These are phyloP conservation scores for western clawed frog (Xenopus tropicalis) DNA, from an alignment of 2,113 vertebrate genomes.

Conservation along the genomic window DNA sequence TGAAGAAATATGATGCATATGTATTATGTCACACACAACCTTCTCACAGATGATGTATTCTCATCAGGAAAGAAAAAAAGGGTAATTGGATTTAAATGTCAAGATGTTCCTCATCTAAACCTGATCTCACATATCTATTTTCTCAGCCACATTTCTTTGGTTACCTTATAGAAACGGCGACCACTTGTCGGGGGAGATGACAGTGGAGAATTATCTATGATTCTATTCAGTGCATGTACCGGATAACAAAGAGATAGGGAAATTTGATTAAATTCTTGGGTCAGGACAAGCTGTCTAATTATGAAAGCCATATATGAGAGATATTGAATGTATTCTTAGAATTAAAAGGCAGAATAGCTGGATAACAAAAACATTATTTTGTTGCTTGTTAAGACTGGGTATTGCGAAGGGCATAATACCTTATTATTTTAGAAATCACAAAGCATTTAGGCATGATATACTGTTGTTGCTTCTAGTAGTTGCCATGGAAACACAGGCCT, in stretches of 20 bases:
- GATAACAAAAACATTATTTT: not conserved
- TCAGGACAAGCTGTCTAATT: not conserved
- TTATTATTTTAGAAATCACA: not conserved
- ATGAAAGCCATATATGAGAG: not conserved
- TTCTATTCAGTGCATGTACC: slow-evolving; percentile 38
- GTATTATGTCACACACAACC: slow-evolving; percentile 54
- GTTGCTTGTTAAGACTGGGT: no score
- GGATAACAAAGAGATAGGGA: not conserved
- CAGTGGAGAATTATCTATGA: slow-evolving; percentile 43
- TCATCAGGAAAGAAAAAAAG: slow-evolving; percentile 61
- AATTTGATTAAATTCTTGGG: slow-evolving; percentile 4
- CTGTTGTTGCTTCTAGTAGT: not conserved
- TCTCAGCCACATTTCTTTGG: slow-evolving; percentile 51
- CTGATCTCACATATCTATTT: slow-evolving; percentile 62
- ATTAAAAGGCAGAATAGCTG: not conserved
- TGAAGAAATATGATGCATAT: slow-evolving; percentile 44
- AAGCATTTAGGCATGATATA: not conserved
- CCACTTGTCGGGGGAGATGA: slow-evolving; percentile 54
- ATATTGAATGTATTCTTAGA: not conserved
- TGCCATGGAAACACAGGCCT: not conserved
- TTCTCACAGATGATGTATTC: slow-evolving; percentile 55
- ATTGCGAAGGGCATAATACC: not conserved
- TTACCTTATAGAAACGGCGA: slow-evolving; percentile 57
- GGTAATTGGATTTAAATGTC: slow-evolving; percentile 82
- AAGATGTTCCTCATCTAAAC: slow-evolving; percentile 62